Conservation (phyloP, 2,797 vertebrate species). For the Decapterus maruadsi region DNA sequence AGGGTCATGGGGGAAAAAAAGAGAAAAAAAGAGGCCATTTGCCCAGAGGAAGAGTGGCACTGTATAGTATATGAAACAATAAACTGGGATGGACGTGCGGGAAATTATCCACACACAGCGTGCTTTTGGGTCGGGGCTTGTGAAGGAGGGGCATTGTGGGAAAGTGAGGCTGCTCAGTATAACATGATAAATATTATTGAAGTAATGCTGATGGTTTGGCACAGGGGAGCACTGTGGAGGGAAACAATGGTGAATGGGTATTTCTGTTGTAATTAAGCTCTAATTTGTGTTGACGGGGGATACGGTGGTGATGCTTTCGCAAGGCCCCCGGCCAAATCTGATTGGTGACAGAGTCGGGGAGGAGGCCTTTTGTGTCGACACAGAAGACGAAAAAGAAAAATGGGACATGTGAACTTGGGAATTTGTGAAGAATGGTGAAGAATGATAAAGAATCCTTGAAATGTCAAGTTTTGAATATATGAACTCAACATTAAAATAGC, state of each 20-base stretch:
- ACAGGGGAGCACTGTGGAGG: slow-evolving; percentile 62
- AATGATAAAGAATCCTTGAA: slow-evolving; percentile 33
- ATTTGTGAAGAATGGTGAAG: slow-evolving; percentile 24
- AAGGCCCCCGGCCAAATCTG: slow-evolving; percentile 65
- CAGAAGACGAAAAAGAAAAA: background rate
- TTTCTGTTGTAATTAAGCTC: slow-evolving; percentile 79
- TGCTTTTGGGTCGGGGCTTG: slow-evolving; percentile 56
- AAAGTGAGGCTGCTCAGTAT: slow-evolving; percentile 70
- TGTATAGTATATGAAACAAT: slow-evolving; percentile 67
- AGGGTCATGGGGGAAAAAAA: slow-evolving; percentile 52
- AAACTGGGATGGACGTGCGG: slow-evolving; percentile 63
- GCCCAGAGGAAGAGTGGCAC: slow-evolving; percentile 64
- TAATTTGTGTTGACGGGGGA: slow-evolving; percentile 81
- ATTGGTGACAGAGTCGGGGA: slow-evolving; percentile 71
- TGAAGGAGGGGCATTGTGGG: slow-evolving; percentile 72
- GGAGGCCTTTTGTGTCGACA: slow-evolving; percentile 62
- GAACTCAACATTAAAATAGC: slow-evolving; percentile 7
- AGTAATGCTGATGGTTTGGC: slow-evolving; percentile 77
- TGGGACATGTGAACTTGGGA: slow-evolving; percentile 8
- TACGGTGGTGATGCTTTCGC: slow-evolving; percentile 60
- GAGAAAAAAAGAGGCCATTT: slow-evolving; percentile 58
- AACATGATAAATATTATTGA: slow-evolving; percentile 81
- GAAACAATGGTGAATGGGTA: slow-evolving; percentile 75
- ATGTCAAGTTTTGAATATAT: slow-evolving; percentile 51
- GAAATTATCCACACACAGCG: slow-evolving; percentile 66